phyloP scores from a whole-genome alignment of 2,113 vertebrate genomes.

The Uropsilus gracilis region DNA sequence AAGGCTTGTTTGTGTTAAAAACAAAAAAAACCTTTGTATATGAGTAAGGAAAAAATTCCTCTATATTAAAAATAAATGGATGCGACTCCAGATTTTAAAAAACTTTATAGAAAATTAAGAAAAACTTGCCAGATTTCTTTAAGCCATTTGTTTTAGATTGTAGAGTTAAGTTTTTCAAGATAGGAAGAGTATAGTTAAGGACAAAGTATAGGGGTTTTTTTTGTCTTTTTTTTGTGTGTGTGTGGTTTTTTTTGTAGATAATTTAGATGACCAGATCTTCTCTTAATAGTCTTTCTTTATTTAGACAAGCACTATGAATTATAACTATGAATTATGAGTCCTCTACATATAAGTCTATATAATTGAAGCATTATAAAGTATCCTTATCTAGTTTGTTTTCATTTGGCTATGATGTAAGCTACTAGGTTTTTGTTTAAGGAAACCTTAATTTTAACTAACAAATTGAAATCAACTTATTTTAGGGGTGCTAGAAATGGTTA shows the following conservation, averaged over 20 bases:
- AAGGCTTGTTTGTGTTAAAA: neutral
- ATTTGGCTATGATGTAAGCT: neutral
- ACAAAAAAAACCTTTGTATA: neutral
- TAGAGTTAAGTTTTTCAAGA: neutral
- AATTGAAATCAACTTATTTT: neutral
- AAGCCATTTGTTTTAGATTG: neutral
- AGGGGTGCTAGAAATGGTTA: neutral
- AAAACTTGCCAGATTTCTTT: neutral
- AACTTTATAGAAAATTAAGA: neutral
- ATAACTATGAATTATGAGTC: neutral
- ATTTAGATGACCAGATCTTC: neutral
- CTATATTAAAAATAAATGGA: neutral
- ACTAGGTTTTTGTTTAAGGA: neutral
- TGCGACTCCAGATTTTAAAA: neutral
- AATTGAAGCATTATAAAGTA: slow-evolving; percentile 26
- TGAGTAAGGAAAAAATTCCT: neutral
- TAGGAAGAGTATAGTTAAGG: neutral
- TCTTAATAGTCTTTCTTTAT: neutral
- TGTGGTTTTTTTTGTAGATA: neutral
- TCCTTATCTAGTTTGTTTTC: slow-evolving; percentile 24
- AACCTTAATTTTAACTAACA: slow-evolving; percentile 26
- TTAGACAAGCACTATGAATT: neutral
- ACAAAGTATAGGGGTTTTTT: neutral
- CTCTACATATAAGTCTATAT: neutral
- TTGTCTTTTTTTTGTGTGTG: neutral